Base-by-base conservation (phyloP, 2,888 invertebrate species). In the Argynnis bischoffii region DNA sequence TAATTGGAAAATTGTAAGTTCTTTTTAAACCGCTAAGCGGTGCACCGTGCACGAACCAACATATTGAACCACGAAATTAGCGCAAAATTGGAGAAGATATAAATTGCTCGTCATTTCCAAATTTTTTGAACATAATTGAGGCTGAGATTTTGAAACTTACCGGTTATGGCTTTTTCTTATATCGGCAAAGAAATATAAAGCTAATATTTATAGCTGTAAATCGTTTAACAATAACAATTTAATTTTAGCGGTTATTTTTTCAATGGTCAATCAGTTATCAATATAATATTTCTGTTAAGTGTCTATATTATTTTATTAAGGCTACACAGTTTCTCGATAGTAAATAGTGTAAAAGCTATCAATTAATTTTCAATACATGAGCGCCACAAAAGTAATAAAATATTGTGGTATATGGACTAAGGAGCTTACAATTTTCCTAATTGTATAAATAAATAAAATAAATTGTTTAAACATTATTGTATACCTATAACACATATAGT, bases 71-170 rank as follows among this genome's bases (percentile, higher is more conserved):
- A 80, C 84, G 78, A 89, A 90, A 90, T 90, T 87, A 87, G 84
- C 83, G 82, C 84, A 82, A 90, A 89, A 89, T 91, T 90, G 86
- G 83, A 80, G 79, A 80, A 78, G 77, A 74, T 79, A 82, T 81
- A 87, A 87, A 87, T 87, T 86, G 81, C 83, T 81, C 82, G 78
- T 85, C 81, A 82, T 88, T 87, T 83, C 78, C 78, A 71, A 81
- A 76, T 77, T 77, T 79, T 68, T 77, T 74, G 75, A 76, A 70
- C 71, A 77, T 69, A 41, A 41, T 41, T 41, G 72, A 73, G 69
- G 74, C 75, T 64, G 67, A 64, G 63, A 66, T 68, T 75, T 75
- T 71, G 71, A 72, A 70, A 67, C 70, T 72, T 74, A 74, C 69
- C 73, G 72, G 76, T 76, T 75, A 76, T 72, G 68, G 70, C 66